Percentiles rank a stretch among this genome's conserved stretches.
phyloP scores from a whole-genome alignment of 1,140 invertebrate genomes.

The Zaprionus capensis region DNA sequence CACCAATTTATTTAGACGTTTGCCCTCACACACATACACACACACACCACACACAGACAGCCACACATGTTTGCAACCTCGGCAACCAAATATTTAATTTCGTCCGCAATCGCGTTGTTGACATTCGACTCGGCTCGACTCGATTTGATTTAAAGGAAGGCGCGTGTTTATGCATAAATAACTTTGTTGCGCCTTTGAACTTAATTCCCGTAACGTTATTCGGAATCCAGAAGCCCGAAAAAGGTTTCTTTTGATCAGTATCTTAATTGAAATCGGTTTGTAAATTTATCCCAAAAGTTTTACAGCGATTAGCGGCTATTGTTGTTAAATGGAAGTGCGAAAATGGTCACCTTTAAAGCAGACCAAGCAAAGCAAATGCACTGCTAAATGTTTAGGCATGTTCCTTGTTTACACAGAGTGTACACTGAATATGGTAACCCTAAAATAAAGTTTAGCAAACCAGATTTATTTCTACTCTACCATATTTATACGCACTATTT shows the following conservation, averaged over 20 bases:
- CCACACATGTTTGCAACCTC: slow-evolving; percentile 27
- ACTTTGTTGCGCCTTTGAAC: slow-evolving; percentile 63
- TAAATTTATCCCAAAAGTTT: not conserved
- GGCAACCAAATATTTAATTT: slow-evolving; percentile 74
- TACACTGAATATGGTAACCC: not conserved
- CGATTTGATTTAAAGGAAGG: slow-evolving; percentile 69
- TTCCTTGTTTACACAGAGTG: too few relatives aligned
- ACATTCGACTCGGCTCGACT: slow-evolving; percentile 53
- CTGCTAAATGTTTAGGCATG: too few relatives aligned
- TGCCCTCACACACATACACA: not conserved
- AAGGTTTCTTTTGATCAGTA: slow-evolving; percentile 13
- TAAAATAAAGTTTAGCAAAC: too few relatives aligned
- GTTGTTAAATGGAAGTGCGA: not conserved
- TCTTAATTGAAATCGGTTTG: slow-evolving; percentile 16
- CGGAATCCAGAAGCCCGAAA: not conserved
- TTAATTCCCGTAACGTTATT: slow-evolving; percentile 24
- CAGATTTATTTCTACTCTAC: too few relatives aligned
- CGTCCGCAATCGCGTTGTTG: slow-evolving; percentile 63
- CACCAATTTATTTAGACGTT: slow-evolving; percentile 80
- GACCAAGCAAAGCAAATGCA: not conserved
- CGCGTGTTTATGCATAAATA: slow-evolving; percentile 78
- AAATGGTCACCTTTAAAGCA: not conserved
- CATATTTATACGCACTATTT: too few relatives aligned
- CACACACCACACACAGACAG: not conserved
- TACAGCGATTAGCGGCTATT: not conserved